Conservation (phyloP, 2,888 invertebrate genomes). For the Ennomos quercinarius region DNA sequence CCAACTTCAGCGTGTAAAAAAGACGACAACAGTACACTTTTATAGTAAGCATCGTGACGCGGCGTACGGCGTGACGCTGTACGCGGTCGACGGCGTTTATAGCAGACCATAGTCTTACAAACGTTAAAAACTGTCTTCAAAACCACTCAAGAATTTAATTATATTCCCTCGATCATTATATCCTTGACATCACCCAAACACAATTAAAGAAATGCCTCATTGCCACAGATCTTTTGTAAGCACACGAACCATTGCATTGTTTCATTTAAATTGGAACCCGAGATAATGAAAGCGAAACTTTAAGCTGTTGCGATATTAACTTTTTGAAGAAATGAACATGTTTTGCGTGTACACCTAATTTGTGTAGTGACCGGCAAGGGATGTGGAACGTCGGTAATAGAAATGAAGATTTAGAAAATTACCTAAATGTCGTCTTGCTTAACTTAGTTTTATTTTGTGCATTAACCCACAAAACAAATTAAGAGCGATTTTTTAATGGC, state of each 20-base stretch:
- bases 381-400: constrained; percentile 3
- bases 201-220: constrained; percentile 5
- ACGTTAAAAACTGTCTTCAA: no score
- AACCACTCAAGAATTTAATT: no score
- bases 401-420: background rate
- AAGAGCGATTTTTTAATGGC: no score
- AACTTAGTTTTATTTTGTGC: no score
- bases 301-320: constrained; percentile 8
- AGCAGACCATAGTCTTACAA: no score
- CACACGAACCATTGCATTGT: constrained; percentile 11
- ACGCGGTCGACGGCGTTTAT: no score
- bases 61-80: no score
- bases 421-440: no score
- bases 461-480: no score
- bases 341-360: background rate
- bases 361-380: background rate
- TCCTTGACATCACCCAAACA: constrained; percentile 2
- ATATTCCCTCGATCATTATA: background rate
- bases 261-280: constrained; percentile 19
- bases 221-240: constrained; percentile 8
- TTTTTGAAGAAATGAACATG: constrained; percentile 12
- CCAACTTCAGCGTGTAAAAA: no score
- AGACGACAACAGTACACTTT: no score
- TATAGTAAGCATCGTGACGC: no score
- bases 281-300: constrained; percentile 11